phyloP scores from a whole-genome alignment of 2,113 vertebrate species.

The Ophthalmotilapia sp. region DNA sequence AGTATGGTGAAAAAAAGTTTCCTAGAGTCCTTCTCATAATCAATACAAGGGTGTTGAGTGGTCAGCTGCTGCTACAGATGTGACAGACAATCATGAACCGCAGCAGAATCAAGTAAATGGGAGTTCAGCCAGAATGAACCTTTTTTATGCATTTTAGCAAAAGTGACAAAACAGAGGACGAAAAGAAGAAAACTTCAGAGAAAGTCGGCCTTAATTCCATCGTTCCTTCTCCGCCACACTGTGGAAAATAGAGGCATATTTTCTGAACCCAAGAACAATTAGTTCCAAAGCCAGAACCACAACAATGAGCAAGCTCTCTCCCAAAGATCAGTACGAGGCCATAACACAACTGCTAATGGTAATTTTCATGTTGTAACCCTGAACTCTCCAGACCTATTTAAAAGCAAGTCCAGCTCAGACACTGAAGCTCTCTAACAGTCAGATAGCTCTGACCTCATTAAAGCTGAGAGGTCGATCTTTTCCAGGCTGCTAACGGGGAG shows the following conservation, averaged over 20 bases:
- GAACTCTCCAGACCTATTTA: background rate
- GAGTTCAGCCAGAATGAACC: background rate
- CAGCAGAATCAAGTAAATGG: constrained; percentile 15
- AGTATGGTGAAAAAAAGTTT: constrained; percentile 37
- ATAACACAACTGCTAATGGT: background rate
- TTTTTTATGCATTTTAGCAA: constrained; percentile 7
- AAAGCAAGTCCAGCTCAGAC: background rate
- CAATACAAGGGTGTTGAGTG: background rate
- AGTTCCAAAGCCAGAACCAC: background rate
- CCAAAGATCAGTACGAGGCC: background rate
- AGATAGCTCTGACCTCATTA: background rate
- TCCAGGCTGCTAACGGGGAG: background rate
- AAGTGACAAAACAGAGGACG: accelerated
- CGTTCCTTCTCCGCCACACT: background rate
- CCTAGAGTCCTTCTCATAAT: constrained; percentile 17
- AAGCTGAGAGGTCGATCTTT: background rate
- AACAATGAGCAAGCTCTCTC: background rate
- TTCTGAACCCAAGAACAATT: background rate
- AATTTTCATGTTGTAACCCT: background rate
- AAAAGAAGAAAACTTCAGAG: background rate
- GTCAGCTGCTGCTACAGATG: background rate
- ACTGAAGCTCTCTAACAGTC: background rate
- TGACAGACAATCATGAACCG: background rate
- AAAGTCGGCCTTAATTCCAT: background rate
- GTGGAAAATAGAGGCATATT: background rate